phyloP scores from a whole-genome alignment of 2,113 vertebrate species.

The Trochalopteron elliotii region DNA sequence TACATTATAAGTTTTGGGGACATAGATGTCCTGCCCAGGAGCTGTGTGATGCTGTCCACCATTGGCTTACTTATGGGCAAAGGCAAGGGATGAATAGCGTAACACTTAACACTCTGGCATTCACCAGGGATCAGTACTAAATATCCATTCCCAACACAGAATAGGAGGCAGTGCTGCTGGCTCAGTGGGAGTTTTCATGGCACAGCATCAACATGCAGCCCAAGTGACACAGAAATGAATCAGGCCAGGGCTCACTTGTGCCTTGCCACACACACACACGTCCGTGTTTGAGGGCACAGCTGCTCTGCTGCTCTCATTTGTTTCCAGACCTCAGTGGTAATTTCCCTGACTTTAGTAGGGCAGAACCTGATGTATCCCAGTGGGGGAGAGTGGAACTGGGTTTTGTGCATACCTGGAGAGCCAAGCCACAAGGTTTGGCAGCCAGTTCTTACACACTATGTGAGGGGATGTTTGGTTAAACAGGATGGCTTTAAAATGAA shows the following conservation, averaged over 20 bases:
- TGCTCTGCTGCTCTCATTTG: slow-evolving; percentile 36
- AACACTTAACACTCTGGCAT: not conserved
- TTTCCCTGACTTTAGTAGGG: slow-evolving; percentile 22
- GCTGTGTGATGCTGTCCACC: not conserved
- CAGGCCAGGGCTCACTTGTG: not conserved
- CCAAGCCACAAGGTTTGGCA: not conserved
- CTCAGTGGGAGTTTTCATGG: not conserved
- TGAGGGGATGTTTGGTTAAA: not conserved
- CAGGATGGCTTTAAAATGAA: not conserved
- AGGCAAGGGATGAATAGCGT: not conserved
- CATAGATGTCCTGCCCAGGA: not conserved
- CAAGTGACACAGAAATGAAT: not conserved
- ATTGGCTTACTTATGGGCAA: not conserved
- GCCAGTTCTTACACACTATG: not conserved
- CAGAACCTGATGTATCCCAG: not conserved
- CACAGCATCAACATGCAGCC: not conserved
- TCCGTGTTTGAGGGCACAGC: not conserved
- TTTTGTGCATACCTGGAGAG: not conserved
- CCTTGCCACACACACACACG: rapidly evolving
- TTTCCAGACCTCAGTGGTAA: not conserved
- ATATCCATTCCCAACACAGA: not conserved
- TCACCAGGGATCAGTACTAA: not conserved
- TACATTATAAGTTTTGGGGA: not conserved
- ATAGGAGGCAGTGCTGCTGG: not conserved
- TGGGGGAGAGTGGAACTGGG: not conserved